phyloP scores from a whole-genome alignment of 2,797 vertebrate genomes.

The Lepidocolaptes lacrymiger region DNA sequence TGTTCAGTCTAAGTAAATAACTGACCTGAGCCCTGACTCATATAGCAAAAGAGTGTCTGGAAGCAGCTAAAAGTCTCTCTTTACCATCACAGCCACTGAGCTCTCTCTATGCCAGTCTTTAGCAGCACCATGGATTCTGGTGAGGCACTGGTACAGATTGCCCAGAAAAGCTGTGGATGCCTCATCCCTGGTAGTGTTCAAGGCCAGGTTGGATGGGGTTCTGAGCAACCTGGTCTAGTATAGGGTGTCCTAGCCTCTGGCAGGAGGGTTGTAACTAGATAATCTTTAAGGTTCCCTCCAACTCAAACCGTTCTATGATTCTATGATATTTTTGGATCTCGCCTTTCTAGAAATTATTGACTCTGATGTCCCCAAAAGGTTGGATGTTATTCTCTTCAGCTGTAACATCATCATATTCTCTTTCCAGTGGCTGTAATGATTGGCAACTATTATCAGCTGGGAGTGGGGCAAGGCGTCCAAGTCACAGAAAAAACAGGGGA shows the following conservation, averaged over 20 bases:
- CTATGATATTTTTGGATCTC: not conserved
- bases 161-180: not conserved
- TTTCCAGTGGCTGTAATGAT: not conserved
- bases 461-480: not conserved
- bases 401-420: not conserved
- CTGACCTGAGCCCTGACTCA: not conserved
- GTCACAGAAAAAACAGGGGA: not conserved
- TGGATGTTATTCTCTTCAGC: not conserved
- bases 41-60: not conserved
- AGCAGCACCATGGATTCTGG: not conserved
- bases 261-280: not conserved
- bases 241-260: not conserved
- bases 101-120: not conserved
- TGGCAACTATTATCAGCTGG: not conserved
- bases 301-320: not conserved
- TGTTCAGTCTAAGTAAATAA: not conserved
- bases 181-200: not conserved
- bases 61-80: not conserved
- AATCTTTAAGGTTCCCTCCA: not conserved
- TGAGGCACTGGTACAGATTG: not conserved
- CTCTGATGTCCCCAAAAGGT: not conserved
- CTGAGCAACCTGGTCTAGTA: not conserved
- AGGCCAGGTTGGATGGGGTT: not conserved
- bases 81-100: not conserved
- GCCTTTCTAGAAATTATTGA: not conserved